Base-by-base conservation (phyloP, 2,797 vertebrate genomes). In the Lagodon rhomboides region DNA sequence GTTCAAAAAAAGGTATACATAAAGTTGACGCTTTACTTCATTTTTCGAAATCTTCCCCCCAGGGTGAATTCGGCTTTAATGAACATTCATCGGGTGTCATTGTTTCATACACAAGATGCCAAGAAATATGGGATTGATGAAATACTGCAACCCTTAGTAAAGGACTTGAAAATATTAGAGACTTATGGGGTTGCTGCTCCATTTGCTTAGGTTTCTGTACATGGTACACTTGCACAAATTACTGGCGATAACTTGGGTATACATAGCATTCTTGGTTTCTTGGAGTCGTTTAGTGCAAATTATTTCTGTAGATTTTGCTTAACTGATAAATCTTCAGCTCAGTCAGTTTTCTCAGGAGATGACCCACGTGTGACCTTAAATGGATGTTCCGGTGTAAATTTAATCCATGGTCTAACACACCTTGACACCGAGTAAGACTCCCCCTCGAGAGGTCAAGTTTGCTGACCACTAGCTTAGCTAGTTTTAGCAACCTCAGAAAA, bases 81-180 rank as follows among this genome's bases (percentile, higher is more conserved):
- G 22, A 23, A 53, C 51, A 22, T 53, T 5, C 11, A 53, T 53
- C 12, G 13, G 49, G 7, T n/a, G 3, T n/a, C 7, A 11, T 22
- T 23, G 56, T 86, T 89, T 75, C 77, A 89, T 68, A 43, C 73
- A 77, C 67, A 89, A 61, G 75, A 85, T 68, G 13, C 66, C 20
- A 65, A 84, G 6, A 87, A 72, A 41, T 79, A 75, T 22, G 46
- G 76, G 0, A 83, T 84, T 87, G 66, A 84, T 86, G 30, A 61
- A 46, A 83, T 88, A 56, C 47, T 87, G n/a, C n/a, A 77, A 66
- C 75, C 68, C 0, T 62, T 83, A 27, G 20, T 87, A 68, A 75
- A 46, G 68, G 62, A 84, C 30, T 22, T 78, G 34, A 82, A 68
- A 73, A 73, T 58, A 51, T 3, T 77, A 10, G 68, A 82, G 3